A percentile compares a stretch with the other conserved stretches of the same genome.
These are phyloP conservation scores for Lycaena phlaeas DNA, from an alignment of 2,888 invertebrate genomes.

Conservation along the genomic window DNA sequence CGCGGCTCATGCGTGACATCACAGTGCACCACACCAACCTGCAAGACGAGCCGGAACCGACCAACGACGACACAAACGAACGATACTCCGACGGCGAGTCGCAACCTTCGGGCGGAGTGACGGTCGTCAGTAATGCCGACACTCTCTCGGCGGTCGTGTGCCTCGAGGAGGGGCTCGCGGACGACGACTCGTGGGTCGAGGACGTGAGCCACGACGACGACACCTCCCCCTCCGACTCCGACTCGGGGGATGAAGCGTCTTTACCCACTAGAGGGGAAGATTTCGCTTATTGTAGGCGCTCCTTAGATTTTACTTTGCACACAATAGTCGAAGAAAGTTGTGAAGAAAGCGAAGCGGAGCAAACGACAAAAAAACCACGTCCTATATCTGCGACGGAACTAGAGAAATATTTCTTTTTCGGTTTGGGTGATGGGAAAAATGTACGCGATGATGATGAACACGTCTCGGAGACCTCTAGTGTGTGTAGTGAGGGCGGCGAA, in stretches of 20 bases:
- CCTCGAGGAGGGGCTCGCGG: slow-evolving; percentile 89
- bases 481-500: slow-evolving; percentile 87
- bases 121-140: slow-evolving; percentile 79
- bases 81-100: slow-evolving; percentile 59
- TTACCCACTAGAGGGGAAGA: slow-evolving; percentile 86
- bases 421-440: slow-evolving; percentile 81
- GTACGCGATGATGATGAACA: slow-evolving; percentile 74
- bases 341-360: slow-evolving; percentile 91
- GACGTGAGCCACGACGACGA: slow-evolving; percentile 87
- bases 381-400: slow-evolving; percentile 86
- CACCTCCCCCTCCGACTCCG: slow-evolving; percentile 78
- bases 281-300: slow-evolving; percentile 83
- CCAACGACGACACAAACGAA: slow-evolving; percentile 49
- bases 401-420: slow-evolving; percentile 93
- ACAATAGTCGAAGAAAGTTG: slow-evolving; percentile 96
- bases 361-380: slow-evolving; percentile 73
- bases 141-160: slow-evolving; percentile 81
- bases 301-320: slow-evolving; percentile 91
- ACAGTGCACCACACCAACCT: slow-evolving; percentile 78
- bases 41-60: slow-evolving; percentile 58
- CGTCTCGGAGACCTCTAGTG: slow-evolving; percentile 87
- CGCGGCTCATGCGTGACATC: slow-evolving; percentile 78
- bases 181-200: slow-evolving; percentile 94
- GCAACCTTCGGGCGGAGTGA: slow-evolving; percentile 74
- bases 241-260: slow-evolving; percentile 79